phyloP scores from a whole-genome alignment of 2,113 vertebrate species.

The Carollia perspicillata region DNA sequence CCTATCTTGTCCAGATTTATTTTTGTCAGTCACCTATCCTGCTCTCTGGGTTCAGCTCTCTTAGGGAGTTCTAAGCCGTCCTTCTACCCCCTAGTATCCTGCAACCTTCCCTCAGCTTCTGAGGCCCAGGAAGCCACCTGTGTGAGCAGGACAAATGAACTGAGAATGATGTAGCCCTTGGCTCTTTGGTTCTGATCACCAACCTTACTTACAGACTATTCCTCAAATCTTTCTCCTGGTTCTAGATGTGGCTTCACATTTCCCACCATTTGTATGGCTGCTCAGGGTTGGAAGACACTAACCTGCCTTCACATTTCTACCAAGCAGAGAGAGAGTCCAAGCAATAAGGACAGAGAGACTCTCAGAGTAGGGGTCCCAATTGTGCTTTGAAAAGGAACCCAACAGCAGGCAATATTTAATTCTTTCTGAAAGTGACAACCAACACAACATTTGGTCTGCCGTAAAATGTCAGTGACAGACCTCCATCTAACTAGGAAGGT shows the following conservation, averaged over 20 bases:
- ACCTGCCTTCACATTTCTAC: neutral
- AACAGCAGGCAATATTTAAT: slow-evolving; percentile 42
- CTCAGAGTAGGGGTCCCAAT: neutral
- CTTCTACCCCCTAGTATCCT: neutral
- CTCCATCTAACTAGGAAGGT: slow-evolving; percentile 34
- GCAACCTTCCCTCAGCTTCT: neutral
- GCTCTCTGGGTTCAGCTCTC: neutral
- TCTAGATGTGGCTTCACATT: neutral
- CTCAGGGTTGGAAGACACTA: neutral
- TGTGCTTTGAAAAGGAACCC: slow-evolving; percentile 5
- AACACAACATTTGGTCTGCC: slow-evolving; percentile 23
- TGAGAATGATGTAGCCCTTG: neutral
- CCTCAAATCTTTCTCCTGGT: neutral
- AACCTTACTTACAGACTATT: neutral
- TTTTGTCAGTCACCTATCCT: neutral
- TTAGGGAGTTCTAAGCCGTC: neutral
- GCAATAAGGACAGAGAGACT: neutral
- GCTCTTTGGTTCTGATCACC: neutral
- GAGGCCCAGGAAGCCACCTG: neutral
- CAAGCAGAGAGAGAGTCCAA: neutral
- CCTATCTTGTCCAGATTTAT: neutral
- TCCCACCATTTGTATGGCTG: neutral
- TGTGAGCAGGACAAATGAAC: neutral
- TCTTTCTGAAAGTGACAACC: slow-evolving; percentile 57
- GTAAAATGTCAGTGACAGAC: slow-evolving; percentile 47